These are phyloP conservation scores for Chamaetylas fuelleborni DNA, from an alignment of 2,113 vertebrate genomes.

Conservation along the genomic window DNA sequence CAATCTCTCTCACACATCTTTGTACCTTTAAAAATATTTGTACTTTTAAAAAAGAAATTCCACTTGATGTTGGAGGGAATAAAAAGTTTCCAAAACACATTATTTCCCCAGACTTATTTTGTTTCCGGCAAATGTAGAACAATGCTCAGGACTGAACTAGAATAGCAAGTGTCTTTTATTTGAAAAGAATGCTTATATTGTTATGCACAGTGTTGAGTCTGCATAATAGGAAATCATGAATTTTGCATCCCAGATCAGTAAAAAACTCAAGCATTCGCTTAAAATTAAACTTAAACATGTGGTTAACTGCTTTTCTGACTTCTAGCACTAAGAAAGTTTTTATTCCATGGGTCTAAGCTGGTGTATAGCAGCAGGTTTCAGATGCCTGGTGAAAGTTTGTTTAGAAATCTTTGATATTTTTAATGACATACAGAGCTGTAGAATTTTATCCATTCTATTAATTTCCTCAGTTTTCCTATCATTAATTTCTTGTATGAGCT, in stretches of 20 bases:
- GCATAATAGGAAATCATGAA: background rate
- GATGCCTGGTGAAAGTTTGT: background rate
- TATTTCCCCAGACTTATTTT: slow-evolving; percentile 21
- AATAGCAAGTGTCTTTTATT: slow-evolving; percentile 30
- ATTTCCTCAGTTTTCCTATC: background rate
- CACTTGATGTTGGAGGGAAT: slow-evolving; percentile 8
- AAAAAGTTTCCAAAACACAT: slow-evolving; percentile 54
- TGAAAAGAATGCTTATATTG: slow-evolving; percentile 45
- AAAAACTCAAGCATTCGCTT: background rate
- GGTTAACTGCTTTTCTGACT: background rate
- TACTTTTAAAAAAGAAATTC: background rate
- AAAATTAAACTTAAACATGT: background rate
- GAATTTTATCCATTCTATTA: background rate
- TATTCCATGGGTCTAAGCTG: background rate
- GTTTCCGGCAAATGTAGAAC: slow-evolving; percentile 18
- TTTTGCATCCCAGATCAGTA: background rate
- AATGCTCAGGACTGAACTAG: background rate
- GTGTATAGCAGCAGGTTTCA: background rate
- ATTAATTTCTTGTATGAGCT: background rate
- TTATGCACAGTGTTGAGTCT: background rate
- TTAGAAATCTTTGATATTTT: background rate
- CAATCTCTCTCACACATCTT: slow-evolving; percentile 16
- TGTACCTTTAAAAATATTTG: slow-evolving; percentile 22
- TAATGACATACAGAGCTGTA: background rate
- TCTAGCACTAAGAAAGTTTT: background rate